Base-by-base conservation (phyloP, 2,797 vertebrate species). In the Epinephelus awoara region DNA sequence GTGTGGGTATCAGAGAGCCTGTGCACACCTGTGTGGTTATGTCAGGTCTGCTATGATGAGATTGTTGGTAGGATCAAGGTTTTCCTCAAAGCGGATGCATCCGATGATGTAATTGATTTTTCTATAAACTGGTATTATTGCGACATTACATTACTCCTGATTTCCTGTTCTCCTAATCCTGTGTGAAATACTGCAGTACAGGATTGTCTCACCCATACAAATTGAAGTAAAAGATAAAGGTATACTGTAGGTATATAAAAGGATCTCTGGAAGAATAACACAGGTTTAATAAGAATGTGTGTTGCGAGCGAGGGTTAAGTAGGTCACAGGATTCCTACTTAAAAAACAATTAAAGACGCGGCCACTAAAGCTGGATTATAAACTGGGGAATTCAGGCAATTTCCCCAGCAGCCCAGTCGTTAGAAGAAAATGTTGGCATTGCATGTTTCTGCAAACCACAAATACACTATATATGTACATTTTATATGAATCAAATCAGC, bases 61-160 rank as follows among this genome's bases (percentile, higher is more conserved):
- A 88, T 76, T 83, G 75, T 76, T 14, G 1, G 21, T 17, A 51
- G 83, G 71, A 87, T 79, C 51, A 75, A 77, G n/a, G 47, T 8
- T 69, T 73, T 67, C 47, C 49, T 68, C 12, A 42, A 68, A 76
- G 49, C 46, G 7, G 51, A 59, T 29, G 51, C 70, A 67, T 80
- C 21, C n/a, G 70, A 83, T 88, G 87, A 90, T 72, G 82, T 82
- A 64, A 88, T 76, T 68, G 12, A 21, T 82, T 85, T 84, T 61
- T 19, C 59, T 83, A 40, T 67, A 49, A 23, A 75, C 63, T 58
- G 67, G 34, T 57, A 38, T 79, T 67, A 75, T 40, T 73, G 61
- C 67, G 62, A 8, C 49, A 44, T 72, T 40, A 71, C 55, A 12
- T 83, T 74, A 25, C 62, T 47, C 18, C 51, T 56, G 66, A 57